Evolutionary conservation across 2,113 vertebrate genomes (phyloP).

Genomic region (Malurus elegans): DNA sequence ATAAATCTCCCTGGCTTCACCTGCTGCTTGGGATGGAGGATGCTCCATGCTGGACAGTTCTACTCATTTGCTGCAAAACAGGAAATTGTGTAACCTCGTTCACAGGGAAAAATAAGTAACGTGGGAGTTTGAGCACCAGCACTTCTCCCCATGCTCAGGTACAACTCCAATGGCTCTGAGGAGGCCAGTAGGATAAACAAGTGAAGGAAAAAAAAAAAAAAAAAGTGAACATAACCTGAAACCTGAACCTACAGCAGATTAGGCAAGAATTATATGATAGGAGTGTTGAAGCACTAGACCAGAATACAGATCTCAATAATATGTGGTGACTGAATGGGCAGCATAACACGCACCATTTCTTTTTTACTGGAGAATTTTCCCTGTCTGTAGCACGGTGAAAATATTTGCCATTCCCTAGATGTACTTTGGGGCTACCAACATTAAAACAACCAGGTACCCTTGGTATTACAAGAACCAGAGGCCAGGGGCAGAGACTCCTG

Average conservation of each 20-base stretch:
- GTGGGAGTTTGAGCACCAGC: neutral
- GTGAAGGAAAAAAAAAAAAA: neutral
- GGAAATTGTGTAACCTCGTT: neutral
- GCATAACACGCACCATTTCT: fast-evolving
- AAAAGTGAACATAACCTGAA: neutral
- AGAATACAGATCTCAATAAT: neutral
- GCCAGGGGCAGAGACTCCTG: neutral
- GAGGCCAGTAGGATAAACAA: neutral
- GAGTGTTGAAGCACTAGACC: neutral
- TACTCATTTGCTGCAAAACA: neutral
- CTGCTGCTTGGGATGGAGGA: neutral
- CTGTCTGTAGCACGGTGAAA: neutral
- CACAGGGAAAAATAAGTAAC: neutral
- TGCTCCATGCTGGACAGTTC: neutral
- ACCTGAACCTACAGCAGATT: neutral
- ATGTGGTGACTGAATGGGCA: neutral
- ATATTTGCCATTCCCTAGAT: neutral
- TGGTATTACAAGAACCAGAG: neutral
- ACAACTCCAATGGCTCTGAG: neutral
- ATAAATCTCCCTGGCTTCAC: neutral
- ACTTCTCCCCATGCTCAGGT: neutral
- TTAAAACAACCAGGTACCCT: neutral
- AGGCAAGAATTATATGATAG: neutral
- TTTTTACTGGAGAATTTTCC: neutral
- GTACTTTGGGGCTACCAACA: neutral